Percentiles rank a stretch among this genome's conserved stretches.
phyloP scores from a whole-genome alignment of 1,140 invertebrate genomes.

The Physella acuta region DNA sequence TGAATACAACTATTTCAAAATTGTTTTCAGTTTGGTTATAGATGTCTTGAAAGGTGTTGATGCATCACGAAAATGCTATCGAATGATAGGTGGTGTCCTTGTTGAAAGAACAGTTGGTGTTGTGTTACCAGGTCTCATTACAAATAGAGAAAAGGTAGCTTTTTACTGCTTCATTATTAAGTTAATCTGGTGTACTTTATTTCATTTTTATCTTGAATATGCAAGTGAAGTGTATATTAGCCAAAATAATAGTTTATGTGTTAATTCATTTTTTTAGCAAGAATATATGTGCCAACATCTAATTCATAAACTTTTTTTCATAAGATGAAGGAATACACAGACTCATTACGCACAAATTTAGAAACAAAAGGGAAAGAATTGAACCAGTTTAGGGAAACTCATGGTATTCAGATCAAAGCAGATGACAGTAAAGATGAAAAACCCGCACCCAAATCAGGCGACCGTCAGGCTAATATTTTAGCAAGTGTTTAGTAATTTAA shows the following conservation, averaged over 20 bases:
- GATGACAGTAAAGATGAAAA: conserved; percentile 7
- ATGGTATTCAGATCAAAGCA: conserved; percentile 17
- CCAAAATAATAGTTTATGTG: no score
- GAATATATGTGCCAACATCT: background rate
- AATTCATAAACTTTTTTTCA: background rate
- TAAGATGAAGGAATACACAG: conserved; percentile 24
- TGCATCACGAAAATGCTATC: conserved; percentile 83
- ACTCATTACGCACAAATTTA: conserved; percentile 5
- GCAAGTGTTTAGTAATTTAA: conserved; percentile 12
- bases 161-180: background rate
- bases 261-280: background rate
- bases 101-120: conserved; percentile 90
- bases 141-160: conserved; percentile 78
- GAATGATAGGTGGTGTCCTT: conserved; percentile 89
- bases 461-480: conserved; percentile 21
- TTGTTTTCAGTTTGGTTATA: conserved; percentile 81
- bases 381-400: conserved; percentile 3
- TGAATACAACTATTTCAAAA: no score
- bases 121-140: conserved; percentile 79
- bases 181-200: background rate
- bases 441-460: conserved; percentile 1
- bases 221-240: no score
- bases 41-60: conserved; percentile 88
- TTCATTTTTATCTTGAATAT: no score
- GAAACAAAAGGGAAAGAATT: conserved; percentile 21